Evolutionary conservation across 1,140 invertebrate genomes (phyloP).

Genomic region (Pogonus chalceus): DNA sequence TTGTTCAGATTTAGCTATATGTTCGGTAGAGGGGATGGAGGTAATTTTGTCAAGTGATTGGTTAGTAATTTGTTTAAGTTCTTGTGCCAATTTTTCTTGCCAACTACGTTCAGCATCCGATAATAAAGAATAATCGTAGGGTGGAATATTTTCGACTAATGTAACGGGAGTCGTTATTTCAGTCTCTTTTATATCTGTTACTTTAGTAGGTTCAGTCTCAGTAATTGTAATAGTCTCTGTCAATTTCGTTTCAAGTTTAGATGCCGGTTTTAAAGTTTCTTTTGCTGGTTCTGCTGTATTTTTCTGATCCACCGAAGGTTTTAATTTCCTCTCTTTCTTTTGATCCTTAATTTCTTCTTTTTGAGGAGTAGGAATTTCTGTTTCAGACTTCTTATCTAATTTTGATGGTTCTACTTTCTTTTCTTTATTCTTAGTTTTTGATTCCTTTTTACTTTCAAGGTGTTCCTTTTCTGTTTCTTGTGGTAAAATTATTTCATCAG

Average conservation of each 20-base stretch:
- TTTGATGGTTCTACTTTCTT: background rate
- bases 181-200: background rate
- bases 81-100: conserved; percentile 15
- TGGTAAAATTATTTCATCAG: background rate
- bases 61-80: background rate
- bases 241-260: no score
- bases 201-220: background rate
- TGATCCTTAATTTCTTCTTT: background rate
- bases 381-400: background rate
- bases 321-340: background rate
- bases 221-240: no score
- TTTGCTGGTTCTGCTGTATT: background rate
- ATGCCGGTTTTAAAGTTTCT: no score
- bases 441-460: background rate
- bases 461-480: background rate
- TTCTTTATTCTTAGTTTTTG: background rate
- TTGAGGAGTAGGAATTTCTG: background rate
- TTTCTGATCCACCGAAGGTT: background rate
- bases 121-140: background rate
- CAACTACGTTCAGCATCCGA: conserved; percentile 13
- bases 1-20: background rate
- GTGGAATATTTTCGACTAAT: background rate
- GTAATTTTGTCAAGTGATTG: conserved; percentile 8
- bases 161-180: background rate
- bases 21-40: background rate